These are phyloP conservation scores for Chymomyza amoena DNA, from an alignment of 2,888 invertebrate genomes.

Conservation along the genomic window DNA sequence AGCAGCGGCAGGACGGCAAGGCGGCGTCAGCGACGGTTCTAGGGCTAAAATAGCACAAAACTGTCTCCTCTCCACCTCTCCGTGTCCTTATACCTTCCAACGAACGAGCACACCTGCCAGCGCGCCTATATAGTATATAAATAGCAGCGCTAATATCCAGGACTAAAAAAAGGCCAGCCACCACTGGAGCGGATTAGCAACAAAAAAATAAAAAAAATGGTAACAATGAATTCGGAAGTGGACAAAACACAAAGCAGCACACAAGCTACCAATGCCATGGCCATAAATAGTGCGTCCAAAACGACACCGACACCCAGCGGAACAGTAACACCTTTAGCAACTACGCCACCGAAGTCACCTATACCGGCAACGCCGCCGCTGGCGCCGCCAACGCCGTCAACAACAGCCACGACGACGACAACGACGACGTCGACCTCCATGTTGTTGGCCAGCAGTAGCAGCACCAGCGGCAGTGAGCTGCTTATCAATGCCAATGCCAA, in stretches of 20 bases:
- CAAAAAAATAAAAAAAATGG: conserved; percentile 62
- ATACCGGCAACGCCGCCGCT: conserved; percentile 46
- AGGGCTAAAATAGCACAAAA: not conserved
- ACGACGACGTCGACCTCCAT: not conserved
- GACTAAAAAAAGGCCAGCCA: not conserved
- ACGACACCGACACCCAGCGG: conserved; percentile 33
- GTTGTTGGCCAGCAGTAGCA: not conserved
- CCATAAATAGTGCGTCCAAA: conserved; percentile 60
- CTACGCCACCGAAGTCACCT: conserved; percentile 28
- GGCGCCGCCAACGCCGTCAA: not conserved
- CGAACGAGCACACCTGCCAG: not conserved
- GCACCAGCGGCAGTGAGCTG: not conserved
- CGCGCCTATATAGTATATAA: conserved; percentile 16
- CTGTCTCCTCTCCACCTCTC: not conserved
- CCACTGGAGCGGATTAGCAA: conserved; percentile 12
- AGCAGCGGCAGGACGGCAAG: not conserved
- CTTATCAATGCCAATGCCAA: conserved; percentile 37
- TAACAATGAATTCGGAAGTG: conserved; percentile 79
- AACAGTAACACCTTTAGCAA: conserved; percentile 15
- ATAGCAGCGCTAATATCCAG: conserved; percentile 37
- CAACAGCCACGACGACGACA: not conserved
- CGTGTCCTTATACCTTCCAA: conserved; percentile 18
- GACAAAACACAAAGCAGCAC: conserved; percentile 75
- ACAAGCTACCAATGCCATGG: conserved; percentile 63
- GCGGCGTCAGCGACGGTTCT: not conserved